These are phyloP conservation scores for Panulirus ornatus DNA, from an alignment of 1,140 invertebrate genomes.

Conservation along the genomic window DNA sequence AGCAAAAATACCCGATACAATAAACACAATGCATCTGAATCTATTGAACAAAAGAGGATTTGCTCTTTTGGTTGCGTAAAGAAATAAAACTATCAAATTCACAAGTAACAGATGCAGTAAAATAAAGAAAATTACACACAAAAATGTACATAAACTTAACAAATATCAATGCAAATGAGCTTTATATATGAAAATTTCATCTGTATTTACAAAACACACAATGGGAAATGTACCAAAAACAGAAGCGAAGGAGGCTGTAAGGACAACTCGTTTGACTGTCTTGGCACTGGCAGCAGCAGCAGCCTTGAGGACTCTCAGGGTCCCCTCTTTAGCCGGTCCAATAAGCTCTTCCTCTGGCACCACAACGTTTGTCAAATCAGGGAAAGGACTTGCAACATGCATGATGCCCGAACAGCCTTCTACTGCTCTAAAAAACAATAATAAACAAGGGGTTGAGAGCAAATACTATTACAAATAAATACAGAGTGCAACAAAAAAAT, in stretches of 20 bases:
- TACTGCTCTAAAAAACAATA: conserved; percentile 79
- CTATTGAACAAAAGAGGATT: too few relatives aligned
- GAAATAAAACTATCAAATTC: not conserved
- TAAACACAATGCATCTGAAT: too few relatives aligned
- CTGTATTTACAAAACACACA: not conserved
- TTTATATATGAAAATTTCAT: too few relatives aligned
- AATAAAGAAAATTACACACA: not conserved
- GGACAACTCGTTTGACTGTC: conserved; percentile 81
- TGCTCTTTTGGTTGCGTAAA: not conserved
- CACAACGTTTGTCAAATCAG: conserved; percentile 76
- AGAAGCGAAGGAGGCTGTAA: conserved; percentile 81
- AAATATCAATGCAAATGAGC: not conserved
- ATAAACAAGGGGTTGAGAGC: not conserved
- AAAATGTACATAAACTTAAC: not conserved
- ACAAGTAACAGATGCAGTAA: not conserved
- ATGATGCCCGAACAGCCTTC: conserved; percentile 81
- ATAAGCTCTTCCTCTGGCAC: conserved; percentile 80
- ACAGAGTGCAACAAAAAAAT: not conserved
- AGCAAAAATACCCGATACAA: too few relatives aligned
- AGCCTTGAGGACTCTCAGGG: conserved; percentile 81
- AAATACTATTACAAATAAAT: not conserved
- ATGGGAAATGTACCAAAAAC: conserved; percentile 78
- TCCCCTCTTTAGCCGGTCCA: conserved; percentile 81
- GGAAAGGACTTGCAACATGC: conserved; percentile 82
- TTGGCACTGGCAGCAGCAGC: conserved; percentile 76